These are phyloP conservation scores for Aphaenogaster floridana DNA, from an alignment of 1,140 invertebrate genomes.

Conservation along the genomic window DNA sequence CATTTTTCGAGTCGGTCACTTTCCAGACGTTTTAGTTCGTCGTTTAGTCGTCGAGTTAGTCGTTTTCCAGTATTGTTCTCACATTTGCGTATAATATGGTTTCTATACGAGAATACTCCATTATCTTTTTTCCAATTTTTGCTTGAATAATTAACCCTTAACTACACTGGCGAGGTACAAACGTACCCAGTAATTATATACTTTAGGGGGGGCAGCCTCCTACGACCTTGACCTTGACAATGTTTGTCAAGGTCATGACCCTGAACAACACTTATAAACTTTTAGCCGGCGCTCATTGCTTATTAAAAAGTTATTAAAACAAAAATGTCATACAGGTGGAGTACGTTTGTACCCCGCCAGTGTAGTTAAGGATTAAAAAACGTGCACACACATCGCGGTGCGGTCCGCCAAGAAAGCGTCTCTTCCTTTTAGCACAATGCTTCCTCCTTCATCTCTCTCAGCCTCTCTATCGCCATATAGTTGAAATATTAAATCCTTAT, in stretches of 20 bases:
- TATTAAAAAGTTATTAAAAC: no score
- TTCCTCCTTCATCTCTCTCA: background rate
- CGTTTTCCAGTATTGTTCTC: background rate
- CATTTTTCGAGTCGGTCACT: background rate
- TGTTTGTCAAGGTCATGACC: no score
- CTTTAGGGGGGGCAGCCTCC: no score
- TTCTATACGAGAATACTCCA: background rate
- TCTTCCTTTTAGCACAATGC: background rate
- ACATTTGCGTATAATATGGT: background rate
- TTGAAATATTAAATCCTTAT: slow-evolving; percentile 43
- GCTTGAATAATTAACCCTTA: background rate
- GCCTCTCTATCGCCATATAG: slow-evolving; percentile 18
- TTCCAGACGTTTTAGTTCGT: background rate
- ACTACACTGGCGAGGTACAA: no score
- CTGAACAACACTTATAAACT: no score
- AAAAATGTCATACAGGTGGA: no score
- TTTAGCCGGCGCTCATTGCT: no score
- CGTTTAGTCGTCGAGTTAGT: background rate
- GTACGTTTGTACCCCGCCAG: no score
- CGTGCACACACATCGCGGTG: background rate
- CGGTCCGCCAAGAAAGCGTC: slow-evolving; percentile 19
- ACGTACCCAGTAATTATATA: no score
- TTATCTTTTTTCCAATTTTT: background rate
- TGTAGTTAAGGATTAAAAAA: background rate
- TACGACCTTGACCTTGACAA: no score